Percentiles rank a stretch among this genome's conserved stretches.
These are phyloP conservation scores for Heteractis magnifica DNA, from an alignment of 92 coral and sea anemone genomes.

Conservation along the genomic window DNA sequence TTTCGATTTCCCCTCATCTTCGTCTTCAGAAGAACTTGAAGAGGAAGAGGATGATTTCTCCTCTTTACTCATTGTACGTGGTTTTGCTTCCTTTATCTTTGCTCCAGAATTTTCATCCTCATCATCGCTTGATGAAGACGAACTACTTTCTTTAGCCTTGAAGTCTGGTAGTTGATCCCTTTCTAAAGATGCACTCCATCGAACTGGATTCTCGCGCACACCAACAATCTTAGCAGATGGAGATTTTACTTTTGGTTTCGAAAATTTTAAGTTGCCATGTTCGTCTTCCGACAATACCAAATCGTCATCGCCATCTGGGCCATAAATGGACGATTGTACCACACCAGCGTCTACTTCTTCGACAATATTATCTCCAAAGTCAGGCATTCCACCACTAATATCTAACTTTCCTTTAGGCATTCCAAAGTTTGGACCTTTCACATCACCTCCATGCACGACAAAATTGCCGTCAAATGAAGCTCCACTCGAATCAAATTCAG, in stretches of 20 bases:
- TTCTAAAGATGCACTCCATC: constrained; percentile 20
- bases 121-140: constrained; percentile 18
- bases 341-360: constrained; percentile 21
- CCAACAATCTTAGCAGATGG: constrained; percentile 18
- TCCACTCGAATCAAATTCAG: constrained; percentile 31
- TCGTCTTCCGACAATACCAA: constrained; percentile 29
- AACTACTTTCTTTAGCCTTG: constrained; percentile 5
- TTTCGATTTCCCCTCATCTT: constrained; percentile 8
- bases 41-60: constrained; percentile 26
- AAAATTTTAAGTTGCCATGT: constrained; percentile 40
- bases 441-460: neutral
- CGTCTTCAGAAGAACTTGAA: constrained; percentile 20
- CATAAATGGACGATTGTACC: neutral
- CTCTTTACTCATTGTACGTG: constrained; percentile 2
- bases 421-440: constrained; percentile 8
- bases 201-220: constrained; percentile 15
- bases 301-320: neutral
- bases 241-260: constrained; percentile 15
- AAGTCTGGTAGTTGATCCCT: neutral
- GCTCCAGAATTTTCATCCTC: constrained; percentile 3
- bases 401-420: constrained; percentile 2
- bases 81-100: constrained; percentile 7
- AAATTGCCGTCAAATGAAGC: constrained; percentile 25
- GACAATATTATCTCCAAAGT: neutral
- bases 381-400: neutral